A percentile compares a stretch with the other conserved stretches of the same genome.
These are phyloP conservation scores for Neogale vison DNA, from an alignment of 2,113 vertebrate genomes.

Conservation along the genomic window DNA sequence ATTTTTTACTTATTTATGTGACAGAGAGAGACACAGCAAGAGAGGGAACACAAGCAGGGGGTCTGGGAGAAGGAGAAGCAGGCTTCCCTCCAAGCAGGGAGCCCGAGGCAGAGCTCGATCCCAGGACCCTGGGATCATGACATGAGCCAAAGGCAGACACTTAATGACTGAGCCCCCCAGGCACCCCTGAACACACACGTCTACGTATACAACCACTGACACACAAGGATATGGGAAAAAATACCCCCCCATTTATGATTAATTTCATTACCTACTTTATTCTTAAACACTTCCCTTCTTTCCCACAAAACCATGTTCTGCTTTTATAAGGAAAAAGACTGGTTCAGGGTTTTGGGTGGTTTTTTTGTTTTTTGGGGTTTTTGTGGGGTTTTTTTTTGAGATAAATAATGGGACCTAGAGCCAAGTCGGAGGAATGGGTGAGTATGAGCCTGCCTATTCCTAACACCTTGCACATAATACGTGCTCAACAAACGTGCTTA, in stretches of 20 bases:
- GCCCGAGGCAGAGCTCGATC: too few relatives aligned
- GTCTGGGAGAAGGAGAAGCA: too few relatives aligned
- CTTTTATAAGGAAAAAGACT: background rate
- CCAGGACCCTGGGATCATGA: too few relatives aligned
- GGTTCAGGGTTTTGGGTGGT: background rate
- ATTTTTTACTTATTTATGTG: too few relatives aligned
- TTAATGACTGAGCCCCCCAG: too few relatives aligned
- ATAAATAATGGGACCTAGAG: background rate
- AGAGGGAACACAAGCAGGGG: too few relatives aligned
- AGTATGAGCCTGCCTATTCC: background rate
- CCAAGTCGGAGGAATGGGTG: background rate
- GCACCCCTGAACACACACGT: background rate
- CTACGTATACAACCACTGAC: fast-evolving
- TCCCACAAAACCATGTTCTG: background rate
- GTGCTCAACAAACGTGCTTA: background rate
- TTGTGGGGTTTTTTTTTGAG: background rate
- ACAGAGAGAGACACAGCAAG: too few relatives aligned
- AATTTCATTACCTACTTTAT: background rate
- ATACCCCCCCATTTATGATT: background rate
- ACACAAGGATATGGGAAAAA: background rate
- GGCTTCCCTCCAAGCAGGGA: too few relatives aligned
- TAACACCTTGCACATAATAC: fast-evolving
- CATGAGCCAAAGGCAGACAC: too few relatives aligned
- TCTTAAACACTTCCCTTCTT: background rate
- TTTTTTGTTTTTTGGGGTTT: too few relatives aligned